phyloP scores from a whole-genome alignment of 2,113 vertebrate genomes.

The Diphyllodes magnificus region DNA sequence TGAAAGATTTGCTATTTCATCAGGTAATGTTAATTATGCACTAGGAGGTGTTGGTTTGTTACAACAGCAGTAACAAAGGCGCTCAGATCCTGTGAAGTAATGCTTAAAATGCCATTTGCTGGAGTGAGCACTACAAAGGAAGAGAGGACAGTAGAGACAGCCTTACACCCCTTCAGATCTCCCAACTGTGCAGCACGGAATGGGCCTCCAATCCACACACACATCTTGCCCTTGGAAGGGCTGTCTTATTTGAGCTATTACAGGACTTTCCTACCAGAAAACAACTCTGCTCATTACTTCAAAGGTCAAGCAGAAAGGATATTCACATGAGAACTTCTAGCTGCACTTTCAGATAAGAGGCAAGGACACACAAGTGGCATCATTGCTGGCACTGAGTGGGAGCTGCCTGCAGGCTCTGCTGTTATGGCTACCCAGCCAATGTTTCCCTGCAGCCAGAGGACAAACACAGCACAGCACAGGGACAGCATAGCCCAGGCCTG shows the following conservation, averaged over 20 bases:
- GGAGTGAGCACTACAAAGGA: background rate
- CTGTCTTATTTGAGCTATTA: background rate
- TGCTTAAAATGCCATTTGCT: background rate
- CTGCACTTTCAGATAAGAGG: background rate
- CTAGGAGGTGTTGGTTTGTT: background rate
- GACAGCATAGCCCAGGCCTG: background rate
- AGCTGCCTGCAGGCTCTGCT: background rate
- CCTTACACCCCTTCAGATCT: background rate
- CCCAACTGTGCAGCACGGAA: background rate
- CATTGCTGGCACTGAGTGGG: rapidly evolving
- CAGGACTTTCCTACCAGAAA: background rate
- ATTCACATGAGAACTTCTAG: background rate
- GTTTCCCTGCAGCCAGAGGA: background rate
- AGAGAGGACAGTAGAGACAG: background rate
- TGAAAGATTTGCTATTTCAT: background rate
- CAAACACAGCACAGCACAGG: background rate
- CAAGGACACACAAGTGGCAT: background rate
- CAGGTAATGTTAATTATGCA: background rate
- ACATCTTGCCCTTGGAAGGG: background rate
- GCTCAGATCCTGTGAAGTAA: background rate
- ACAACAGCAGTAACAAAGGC: background rate
- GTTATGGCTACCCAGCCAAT: background rate
- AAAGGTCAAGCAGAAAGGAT: background rate
- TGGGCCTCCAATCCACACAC: background rate
- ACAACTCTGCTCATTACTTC: background rate